phyloP scores from a whole-genome alignment of 2,113 vertebrate genomes.

The Progne subis region DNA sequence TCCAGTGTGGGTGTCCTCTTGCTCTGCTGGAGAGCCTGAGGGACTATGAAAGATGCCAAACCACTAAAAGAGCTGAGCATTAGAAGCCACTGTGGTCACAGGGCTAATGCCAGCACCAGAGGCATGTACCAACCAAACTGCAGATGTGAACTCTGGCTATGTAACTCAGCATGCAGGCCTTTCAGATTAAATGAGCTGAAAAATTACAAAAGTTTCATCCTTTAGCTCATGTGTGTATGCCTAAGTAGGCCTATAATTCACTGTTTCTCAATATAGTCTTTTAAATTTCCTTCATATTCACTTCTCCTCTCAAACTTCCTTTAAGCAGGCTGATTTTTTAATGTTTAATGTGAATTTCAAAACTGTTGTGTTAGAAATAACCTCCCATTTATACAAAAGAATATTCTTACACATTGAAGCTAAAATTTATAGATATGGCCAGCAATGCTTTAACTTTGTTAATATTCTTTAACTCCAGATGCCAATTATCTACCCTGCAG shows the following conservation, averaged over 20 bases:
- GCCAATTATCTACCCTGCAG: neutral
- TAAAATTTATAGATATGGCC: neutral
- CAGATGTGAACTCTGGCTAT: constrained; percentile 73
- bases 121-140: constrained; percentile 64
- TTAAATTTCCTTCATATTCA: neutral
- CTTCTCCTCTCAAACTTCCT: neutral
- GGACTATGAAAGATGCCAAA: constrained; percentile 71
- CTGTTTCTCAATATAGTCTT: neutral
- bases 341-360: neutral
- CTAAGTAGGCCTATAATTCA: constrained; percentile 27
- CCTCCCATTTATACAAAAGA: neutral
- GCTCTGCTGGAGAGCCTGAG: constrained; percentile 64
- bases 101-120: constrained; percentile 70
- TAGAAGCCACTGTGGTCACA: constrained; percentile 73
- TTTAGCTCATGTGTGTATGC: neutral
- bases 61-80: constrained; percentile 68
- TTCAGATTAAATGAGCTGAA: constrained; percentile 71
- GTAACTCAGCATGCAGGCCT: constrained; percentile 47
- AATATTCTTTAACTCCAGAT: neutral
- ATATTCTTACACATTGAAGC: neutral
- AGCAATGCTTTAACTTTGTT: neutral
- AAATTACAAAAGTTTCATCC: constrained; percentile 62
- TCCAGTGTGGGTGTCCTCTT: constrained; percentile 63
- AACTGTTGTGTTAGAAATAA: neutral
- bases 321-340: neutral